A percentile compares a stretch with the other conserved stretches of the same genome.
Conservation (phyloP, 2,797 vertebrate species). For the Crenuchus spilurus region DNA sequence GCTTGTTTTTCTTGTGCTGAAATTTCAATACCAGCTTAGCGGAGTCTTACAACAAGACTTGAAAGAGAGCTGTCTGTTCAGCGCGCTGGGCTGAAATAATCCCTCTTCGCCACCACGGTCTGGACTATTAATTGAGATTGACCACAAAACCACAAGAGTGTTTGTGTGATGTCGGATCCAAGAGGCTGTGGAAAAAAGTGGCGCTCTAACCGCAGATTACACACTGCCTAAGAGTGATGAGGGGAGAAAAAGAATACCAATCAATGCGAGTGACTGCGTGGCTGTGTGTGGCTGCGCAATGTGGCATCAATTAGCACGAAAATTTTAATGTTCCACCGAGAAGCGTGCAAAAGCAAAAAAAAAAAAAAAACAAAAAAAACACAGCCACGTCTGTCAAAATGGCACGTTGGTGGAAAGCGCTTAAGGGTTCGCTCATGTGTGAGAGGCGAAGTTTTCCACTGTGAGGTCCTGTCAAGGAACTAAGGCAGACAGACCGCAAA, state of each 20-base stretch:
- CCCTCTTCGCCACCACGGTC: conserved; percentile 75
- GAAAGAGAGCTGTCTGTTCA: conserved; percentile 75
- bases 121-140: conserved; percentile 76
- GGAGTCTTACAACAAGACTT: conserved; percentile 70
- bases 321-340: conserved; percentile 53
- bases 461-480: conserved; percentile 52
- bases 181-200: conserved; percentile 79
- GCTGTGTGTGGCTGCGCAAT: conserved; percentile 55
- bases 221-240: conserved; percentile 62
- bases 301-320: conserved; percentile 57
- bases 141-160: conserved; percentile 81
- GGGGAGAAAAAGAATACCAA: conserved; percentile 66
- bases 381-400: conserved; percentile 52
- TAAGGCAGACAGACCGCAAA: conserved; percentile 47
- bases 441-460: conserved; percentile 49
- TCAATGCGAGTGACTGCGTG: conserved; percentile 53
- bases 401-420: conserved; percentile 47
- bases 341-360: conserved; percentile 38
- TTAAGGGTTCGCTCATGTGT: conserved; percentile 39
- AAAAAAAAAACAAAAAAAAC: conserved; percentile 42
- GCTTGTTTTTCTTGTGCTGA: conserved; percentile 61
- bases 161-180: conserved; percentile 78
- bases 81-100: conserved; percentile 78
- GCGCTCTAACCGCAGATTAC: conserved; percentile 85
- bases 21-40: conserved; percentile 54